These are phyloP conservation scores for Aporophyla lueneburgensis DNA, from an alignment of 2,888 invertebrate species.

Conservation along the genomic window DNA sequence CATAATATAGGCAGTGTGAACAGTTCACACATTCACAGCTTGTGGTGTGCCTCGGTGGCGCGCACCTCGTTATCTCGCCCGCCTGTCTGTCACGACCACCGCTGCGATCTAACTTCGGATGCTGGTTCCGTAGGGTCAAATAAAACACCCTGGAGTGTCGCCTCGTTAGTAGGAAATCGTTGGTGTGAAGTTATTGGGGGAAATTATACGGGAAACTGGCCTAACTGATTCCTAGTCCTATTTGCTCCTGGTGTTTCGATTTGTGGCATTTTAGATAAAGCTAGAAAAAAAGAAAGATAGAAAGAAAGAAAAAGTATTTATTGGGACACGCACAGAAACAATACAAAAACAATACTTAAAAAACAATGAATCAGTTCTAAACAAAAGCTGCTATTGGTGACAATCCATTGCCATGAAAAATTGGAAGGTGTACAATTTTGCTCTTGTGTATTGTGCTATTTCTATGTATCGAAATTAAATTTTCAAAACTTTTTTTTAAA, in stretches of 20 bases:
- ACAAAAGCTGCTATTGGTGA: too few relatives aligned
- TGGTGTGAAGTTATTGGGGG: background rate
- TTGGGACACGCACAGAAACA: too few relatives aligned
- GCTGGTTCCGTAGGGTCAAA: conserved; percentile 50
- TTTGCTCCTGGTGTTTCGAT: background rate
- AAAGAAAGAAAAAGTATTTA: too few relatives aligned
- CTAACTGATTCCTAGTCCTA: background rate
- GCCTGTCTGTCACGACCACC: conserved; percentile 63
- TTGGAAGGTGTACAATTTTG: background rate
- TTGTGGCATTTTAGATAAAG: background rate
- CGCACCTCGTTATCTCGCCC: conserved; percentile 60
- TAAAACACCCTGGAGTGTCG: too few relatives aligned
- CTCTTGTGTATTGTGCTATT: background rate
- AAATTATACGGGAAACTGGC: background rate
- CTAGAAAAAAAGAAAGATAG: too few relatives aligned
- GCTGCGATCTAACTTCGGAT: conserved; percentile 6
- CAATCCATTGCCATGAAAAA: background rate
- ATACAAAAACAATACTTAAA: too few relatives aligned
- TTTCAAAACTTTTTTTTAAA: background rate
- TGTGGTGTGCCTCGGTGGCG: conserved; percentile 46
- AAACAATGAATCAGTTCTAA: too few relatives aligned
- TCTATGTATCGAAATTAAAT: too few relatives aligned
- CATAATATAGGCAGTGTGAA: conserved; percentile 37
- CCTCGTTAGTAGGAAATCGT: background rate
- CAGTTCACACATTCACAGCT: conserved; percentile 48